Base-by-base conservation (phyloP, 2,797 vertebrate species). In the Dendrocincla tyrannina region DNA sequence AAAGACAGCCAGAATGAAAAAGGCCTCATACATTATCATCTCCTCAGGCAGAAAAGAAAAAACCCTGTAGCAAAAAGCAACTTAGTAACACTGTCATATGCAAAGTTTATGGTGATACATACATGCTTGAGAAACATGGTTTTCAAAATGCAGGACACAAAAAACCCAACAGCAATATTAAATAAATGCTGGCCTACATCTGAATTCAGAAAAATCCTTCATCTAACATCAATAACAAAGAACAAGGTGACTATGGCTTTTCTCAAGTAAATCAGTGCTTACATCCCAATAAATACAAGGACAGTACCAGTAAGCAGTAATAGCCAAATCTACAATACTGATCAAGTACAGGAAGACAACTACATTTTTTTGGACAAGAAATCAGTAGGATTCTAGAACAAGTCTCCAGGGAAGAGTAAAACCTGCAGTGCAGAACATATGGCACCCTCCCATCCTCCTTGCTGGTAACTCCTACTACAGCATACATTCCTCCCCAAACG, bases 351-450 rank as follows among this genome's bases (percentile, higher is more conserved):
- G 68, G 35, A 78, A 58, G 53, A 88, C 50, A 91, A 84, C 27
- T 46, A 46, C 7, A 53, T 66, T 39, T 70, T 49, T 94, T 33
- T 37, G 3, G 17, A 88, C 73, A 88, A 69, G 17, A 88, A 69
- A 85, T 67, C 58, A 85, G 89, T 4, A 74, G 37, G n/a, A 74
- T 77, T 95, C 92, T 55, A 89, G 60, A 93, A 92, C 33, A 91
- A 77, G 49, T 77, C 82, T 85, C 64, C 32, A 76, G 72, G 56
- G 78, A 95, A 64, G 49, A 89, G 30, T 91, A 78, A 93, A 96
- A 85, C 89, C 89, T 92, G 85, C 69, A 80, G 73, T 66, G 53
- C 82, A 92, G 91, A 96, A 93, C 91, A 95, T 91, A 94, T 67
- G 89, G 91, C 50, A 91, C 27, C 39, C 60, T 93, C 89, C 60